phyloP scores from a whole-genome alignment of 1,140 invertebrate species.

The Phenacoccus solenopsis region DNA sequence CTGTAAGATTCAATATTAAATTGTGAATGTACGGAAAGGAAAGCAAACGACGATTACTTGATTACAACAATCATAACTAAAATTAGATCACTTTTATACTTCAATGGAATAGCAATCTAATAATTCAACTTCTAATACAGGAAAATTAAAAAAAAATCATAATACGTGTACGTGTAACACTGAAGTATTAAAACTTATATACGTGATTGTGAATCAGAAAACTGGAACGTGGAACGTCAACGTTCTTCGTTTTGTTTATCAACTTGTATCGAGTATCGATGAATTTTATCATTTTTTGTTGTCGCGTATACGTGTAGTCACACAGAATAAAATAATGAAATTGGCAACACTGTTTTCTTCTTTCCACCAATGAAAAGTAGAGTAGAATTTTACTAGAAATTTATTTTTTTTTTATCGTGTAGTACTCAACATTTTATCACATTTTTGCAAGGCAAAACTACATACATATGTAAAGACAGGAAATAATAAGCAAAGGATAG shows the following conservation, averaged over 20 bases:
- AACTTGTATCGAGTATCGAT: neutral
- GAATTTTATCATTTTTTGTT: neutral
- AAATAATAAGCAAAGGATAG: too few species aligned
- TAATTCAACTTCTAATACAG: neutral
- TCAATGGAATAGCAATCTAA: neutral
- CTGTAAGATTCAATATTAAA: neutral
- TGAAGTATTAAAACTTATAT: conserved; percentile 3
- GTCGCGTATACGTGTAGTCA: too few species aligned
- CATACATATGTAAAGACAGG: too few species aligned
- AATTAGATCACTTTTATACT: neutral
- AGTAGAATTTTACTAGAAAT: too few species aligned
- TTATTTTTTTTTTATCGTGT: too few species aligned
- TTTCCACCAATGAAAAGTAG: too few species aligned
- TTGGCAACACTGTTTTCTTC: neutral
- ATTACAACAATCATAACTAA: neutral
- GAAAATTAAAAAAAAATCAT: neutral
- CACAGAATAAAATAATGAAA: neutral
- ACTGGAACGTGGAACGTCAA: conserved; percentile 1
- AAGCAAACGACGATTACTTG: neutral
- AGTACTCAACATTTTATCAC: too few species aligned
- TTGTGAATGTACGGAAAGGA: neutral
- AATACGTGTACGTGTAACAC: neutral
- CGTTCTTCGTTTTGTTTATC: conserved; percentile 1
- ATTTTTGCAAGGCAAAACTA: too few species aligned
- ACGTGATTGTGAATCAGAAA: conserved; percentile 1